phyloP scores from a whole-genome alignment of 2,888 invertebrate genomes.

The Eilema griseolum region DNA sequence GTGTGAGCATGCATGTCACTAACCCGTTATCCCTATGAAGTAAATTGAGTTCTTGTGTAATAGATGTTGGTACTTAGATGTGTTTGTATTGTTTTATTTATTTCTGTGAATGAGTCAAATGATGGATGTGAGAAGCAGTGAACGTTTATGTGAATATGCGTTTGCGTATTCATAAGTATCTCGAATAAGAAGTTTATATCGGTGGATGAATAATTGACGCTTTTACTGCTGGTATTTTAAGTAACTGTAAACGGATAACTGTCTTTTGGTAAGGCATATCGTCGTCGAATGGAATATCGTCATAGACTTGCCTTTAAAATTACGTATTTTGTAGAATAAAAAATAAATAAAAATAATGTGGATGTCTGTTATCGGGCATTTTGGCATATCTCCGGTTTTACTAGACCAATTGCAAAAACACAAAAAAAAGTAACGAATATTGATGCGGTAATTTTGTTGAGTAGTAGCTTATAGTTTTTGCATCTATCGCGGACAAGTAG shows the following conservation, averaged over 20 bases:
- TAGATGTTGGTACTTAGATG: constrained; percentile 16
- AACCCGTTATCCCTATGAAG: constrained; percentile 31
- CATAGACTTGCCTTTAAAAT: too few species aligned
- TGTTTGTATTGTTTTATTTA: constrained; percentile 18
- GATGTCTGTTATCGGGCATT: too few species aligned
- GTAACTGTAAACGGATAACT: background rate
- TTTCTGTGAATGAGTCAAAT: constrained; percentile 7
- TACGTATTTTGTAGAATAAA: too few species aligned
- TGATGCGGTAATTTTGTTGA: too few species aligned
- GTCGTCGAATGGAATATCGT: background rate
- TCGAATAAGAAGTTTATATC: constrained; percentile 7
- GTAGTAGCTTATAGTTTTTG: too few species aligned
- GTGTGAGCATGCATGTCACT: constrained; percentile 12
- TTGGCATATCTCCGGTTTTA: too few species aligned
- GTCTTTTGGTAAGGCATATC: background rate
- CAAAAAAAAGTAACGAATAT: too few species aligned
- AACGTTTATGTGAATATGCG: background rate
- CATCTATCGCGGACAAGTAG: too few species aligned
- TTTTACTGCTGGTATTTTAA: background rate
- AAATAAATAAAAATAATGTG: too few species aligned
- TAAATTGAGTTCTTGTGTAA: constrained; percentile 30
- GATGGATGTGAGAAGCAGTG: constrained; percentile 10
- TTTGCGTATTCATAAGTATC: background rate
- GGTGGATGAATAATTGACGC: background rate
- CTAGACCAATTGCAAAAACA: too few species aligned